Conservation (phyloP, 2,113 vertebrate species). For the Python bivittatus region DNA sequence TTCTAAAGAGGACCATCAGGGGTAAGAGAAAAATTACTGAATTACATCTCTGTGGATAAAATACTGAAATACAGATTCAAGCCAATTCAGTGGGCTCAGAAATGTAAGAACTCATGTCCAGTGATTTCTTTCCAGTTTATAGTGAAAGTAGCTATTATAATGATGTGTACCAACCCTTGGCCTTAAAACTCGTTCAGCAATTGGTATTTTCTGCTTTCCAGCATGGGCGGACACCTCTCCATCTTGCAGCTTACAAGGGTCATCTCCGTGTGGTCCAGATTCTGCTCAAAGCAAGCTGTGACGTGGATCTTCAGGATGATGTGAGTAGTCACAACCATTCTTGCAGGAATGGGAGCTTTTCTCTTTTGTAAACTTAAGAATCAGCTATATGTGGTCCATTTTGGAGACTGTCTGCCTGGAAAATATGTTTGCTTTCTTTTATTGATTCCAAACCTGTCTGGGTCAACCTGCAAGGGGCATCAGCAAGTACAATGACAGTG, state of each 20-base stretch:
- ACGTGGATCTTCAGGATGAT: slow-evolving; percentile 94
- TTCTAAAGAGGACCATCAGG: neutral
- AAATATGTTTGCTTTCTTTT: slow-evolving; percentile 6
- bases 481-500: slow-evolving; percentile 17
- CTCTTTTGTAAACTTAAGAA: neutral
- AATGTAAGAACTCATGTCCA: neutral
- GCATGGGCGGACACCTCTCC: slow-evolving; percentile 93
- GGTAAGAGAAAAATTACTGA: neutral
- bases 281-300: slow-evolving; percentile 94
- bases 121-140: neutral
- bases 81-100: neutral
- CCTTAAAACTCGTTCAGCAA: slow-evolving; percentile 26
- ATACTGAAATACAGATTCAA: neutral
- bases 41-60: neutral
- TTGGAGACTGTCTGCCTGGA: slow-evolving; percentile 35
- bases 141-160: neutral
- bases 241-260: slow-evolving; percentile 93
- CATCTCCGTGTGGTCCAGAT: slow-evolving; percentile 89
- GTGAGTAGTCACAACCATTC: slow-evolving; percentile 78
- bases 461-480: neutral
- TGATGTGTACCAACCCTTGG: neutral
- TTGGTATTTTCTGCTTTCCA: slow-evolving; percentile 71
- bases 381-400: slow-evolving; percentile 12
- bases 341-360: neutral
- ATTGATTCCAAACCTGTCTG: slow-evolving; percentile 34